Base-by-base conservation (phyloP, 2,113 vertebrate genomes). In the Aleadryas rufinucha region DNA sequence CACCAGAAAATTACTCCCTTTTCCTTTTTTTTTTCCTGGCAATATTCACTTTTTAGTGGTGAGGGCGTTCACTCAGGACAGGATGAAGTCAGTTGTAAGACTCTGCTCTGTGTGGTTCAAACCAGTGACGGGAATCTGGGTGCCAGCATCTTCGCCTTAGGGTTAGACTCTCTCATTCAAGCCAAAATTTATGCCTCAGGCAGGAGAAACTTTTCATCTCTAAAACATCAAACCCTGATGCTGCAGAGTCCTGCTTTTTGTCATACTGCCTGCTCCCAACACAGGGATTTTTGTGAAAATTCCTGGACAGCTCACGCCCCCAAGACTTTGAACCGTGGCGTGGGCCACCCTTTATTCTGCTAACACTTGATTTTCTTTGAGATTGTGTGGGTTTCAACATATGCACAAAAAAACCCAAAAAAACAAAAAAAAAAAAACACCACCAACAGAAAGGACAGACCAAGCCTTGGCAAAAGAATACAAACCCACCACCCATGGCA, bases 111-210 rank as follows among this genome's bases (percentile, higher is more conserved):
- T 13, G 11, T 31, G n/a, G 64, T 93, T 96, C 89, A 92, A 96
- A 78, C 54, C 85, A 59, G 20, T 33, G 24, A 63, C 37, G 77
- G 65, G 42, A 80, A 77, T 28, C 53, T 42, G 21, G 28, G 68
- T 69, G 75, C 68, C 86, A 81, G 72, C 39, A 54, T 41, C 90
- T 90, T 90, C 0, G 0, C 82, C 72, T 80, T 78, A 77, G 68
- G 79, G 76, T 81, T 89, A 90, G 61, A 50, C 35, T 86, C 76
- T 86, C 68, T 93, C 64, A 74, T 84, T 93, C 65, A 96, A 95
- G 64, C 72, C 89, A 74, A 91, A 92, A 95, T 71, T 87, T 85
- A 88, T 85, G 81, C 82, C 74, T 94, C 69, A 49, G 74, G 61
- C 72, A 87, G 61, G 39, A 93, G 72, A 92, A 93, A 87, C 30